Base-by-base conservation (phyloP, 2,888 invertebrate species). In the Blastobasis adustella region DNA sequence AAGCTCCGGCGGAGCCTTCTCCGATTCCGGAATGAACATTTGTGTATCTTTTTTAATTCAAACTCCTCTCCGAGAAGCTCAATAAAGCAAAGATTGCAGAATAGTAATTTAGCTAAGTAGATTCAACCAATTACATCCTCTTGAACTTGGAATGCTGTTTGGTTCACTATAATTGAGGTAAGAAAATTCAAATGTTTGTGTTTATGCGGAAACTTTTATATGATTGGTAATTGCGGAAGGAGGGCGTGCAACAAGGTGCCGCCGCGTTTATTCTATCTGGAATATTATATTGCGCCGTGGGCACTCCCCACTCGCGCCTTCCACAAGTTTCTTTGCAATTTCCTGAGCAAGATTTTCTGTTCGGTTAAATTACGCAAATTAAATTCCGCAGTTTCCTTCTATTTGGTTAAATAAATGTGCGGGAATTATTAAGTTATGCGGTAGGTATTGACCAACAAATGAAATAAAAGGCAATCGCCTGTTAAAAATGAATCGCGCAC, bases 401-500 rank as follows among this genome's bases (percentile, higher is more conserved):
- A 66, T 69, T 67, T 64, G 65, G 74, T 73, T 69, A 40, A 49
- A 37, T 71, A 73, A 65, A 65, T 60, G 60, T 67, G 65, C 62
- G 68, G 66, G 63, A 47, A 73, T 74, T 77, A 79, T 80, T 74
- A 73, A 75, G 74, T 84, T 78, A 76, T 23, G 23, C 23, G 23
- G 23, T 23, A 23, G 23, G 76, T 73, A 75, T 77, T 71, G 69
- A 76, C 72, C 67, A 76, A 72, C 74, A 76, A 78, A 78, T 72
- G 69, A 60, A 76, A 79, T 76, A 79, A 84, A 83, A 82, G 73
- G 83, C 76, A 83, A 86, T 84, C 71, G 79, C 73, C 70, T 79
- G 85, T 82, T 76, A 73, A 78, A 82, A 85, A 86, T 85, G 83
- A 85, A 85, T 86, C 78, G 83, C 85, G 84, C 86, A 86, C 86